These are phyloP conservation scores for Siniperca undulata DNA, from an alignment of 2,797 vertebrate genomes.

Conservation along the genomic window DNA sequence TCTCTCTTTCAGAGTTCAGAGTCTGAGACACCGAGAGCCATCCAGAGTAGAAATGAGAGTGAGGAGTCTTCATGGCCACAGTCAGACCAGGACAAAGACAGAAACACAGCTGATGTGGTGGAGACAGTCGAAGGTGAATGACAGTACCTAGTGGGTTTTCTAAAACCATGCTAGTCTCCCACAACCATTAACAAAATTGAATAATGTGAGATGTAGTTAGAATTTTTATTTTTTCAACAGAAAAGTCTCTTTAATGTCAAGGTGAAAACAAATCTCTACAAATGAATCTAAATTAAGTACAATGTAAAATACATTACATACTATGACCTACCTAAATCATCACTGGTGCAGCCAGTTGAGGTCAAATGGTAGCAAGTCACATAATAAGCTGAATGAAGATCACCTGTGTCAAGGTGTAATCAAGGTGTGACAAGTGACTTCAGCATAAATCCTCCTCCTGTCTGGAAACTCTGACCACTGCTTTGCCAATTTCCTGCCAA, in stretches of 20 bases:
- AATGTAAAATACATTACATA: not conserved
- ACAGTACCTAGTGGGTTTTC: not conserved
- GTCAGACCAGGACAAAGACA: constrained; percentile 82
- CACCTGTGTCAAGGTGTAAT: constrained; percentile 1
- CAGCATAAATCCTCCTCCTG: not conserved
- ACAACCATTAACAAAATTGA: not conserved
- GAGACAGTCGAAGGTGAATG: constrained; percentile 73
- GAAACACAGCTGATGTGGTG: constrained; percentile 73
- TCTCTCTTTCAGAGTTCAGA: constrained; percentile 81
- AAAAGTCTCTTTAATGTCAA: not conserved
- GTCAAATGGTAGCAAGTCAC: not conserved
- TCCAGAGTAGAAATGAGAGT: constrained; percentile 80
- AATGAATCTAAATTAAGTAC: too few relatives aligned
- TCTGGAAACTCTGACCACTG: not conserved
- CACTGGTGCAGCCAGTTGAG: not conserved
- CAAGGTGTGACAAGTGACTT: not conserved
- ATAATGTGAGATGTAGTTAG: not conserved
- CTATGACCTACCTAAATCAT: not conserved
- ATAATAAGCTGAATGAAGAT: constrained; percentile 5
- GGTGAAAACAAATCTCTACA: not conserved
- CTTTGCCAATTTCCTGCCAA: not conserved
- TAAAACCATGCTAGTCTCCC: not conserved
- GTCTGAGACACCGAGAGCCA: constrained; percentile 76
- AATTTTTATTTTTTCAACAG: not conserved
- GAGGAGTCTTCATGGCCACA: constrained; percentile 85